Percentiles rank a stretch among this genome's conserved stretches.
phyloP scores from a whole-genome alignment of 2,797 vertebrate species.

The Bovichtus diacanthus region DNA sequence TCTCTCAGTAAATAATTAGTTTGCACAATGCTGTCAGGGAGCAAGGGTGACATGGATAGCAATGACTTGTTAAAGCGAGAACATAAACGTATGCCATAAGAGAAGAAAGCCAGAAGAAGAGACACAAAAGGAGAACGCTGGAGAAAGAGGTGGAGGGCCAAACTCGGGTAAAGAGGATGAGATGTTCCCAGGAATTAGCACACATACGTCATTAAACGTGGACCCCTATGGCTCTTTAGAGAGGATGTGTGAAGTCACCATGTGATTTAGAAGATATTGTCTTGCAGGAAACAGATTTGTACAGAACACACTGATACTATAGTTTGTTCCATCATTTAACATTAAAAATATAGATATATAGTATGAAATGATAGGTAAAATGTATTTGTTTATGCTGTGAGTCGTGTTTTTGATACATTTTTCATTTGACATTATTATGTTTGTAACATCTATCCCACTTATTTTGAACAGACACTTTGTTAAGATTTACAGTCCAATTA shows the following conservation, averaged over 20 bases:
- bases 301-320: not conserved
- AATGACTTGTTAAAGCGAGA: slow-evolving; percentile 39
- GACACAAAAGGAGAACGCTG: slow-evolving; percentile 23
- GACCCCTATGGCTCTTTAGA: slow-evolving; percentile 41
- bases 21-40: slow-evolving; percentile 56
- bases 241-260: slow-evolving; percentile 28
- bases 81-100: slow-evolving; percentile 13
- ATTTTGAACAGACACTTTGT: not conserved
- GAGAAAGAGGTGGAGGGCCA: not conserved
- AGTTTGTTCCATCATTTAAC: not conserved
- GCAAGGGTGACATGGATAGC: slow-evolving; percentile 41
- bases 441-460: not conserved
- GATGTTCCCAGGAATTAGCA: slow-evolving; percentile 57
- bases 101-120: slow-evolving; percentile 19
- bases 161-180: not conserved
- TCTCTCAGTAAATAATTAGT: slow-evolving; percentile 49
- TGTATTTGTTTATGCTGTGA: not conserved
- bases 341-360: not conserved
- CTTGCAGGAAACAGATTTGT: not conserved
- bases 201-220: slow-evolving; percentile 36
- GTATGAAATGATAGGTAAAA: not conserved
- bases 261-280: not conserved
- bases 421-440: not conserved
- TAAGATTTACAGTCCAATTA: not conserved
- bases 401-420: not conserved